These are phyloP conservation scores for Elaphurus davidianus DNA, from an alignment of 2,113 vertebrate species.

Conservation along the genomic window DNA sequence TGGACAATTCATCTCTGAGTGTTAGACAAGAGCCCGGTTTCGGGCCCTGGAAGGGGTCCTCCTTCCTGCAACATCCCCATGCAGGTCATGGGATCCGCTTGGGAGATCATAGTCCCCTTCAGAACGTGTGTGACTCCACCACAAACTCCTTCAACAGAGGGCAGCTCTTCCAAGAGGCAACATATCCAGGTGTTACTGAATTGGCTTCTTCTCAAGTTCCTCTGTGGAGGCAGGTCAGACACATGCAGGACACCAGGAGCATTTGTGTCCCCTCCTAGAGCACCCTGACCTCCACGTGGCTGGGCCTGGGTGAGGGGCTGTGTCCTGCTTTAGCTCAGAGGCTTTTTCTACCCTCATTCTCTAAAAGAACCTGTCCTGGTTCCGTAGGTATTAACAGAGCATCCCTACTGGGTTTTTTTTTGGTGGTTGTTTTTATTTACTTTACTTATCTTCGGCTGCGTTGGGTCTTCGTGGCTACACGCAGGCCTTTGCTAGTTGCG, in stretches of 20 bases:
- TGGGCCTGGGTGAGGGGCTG: background rate
- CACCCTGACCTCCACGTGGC: background rate
- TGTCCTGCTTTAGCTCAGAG: background rate
- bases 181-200: background rate
- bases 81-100: background rate
- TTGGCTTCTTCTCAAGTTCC: background rate
- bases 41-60: background rate
- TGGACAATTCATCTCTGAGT: accelerated
- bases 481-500: background rate
- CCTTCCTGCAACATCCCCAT: background rate
- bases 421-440: background rate
- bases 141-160: background rate
- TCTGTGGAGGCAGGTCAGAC: background rate
- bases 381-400: background rate
- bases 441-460: background rate
- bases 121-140: background rate
- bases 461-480: background rate
- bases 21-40: background rate
- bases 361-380: background rate
- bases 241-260: background rate
- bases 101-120: background rate
- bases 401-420: no score
- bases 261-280: background rate
- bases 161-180: background rate
- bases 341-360: background rate